Evolutionary conservation across 1,140 invertebrate genomes (phyloP), one percentile per base, ranked within the genome.

Genomic region (Zaprionus nigranus): DNA sequence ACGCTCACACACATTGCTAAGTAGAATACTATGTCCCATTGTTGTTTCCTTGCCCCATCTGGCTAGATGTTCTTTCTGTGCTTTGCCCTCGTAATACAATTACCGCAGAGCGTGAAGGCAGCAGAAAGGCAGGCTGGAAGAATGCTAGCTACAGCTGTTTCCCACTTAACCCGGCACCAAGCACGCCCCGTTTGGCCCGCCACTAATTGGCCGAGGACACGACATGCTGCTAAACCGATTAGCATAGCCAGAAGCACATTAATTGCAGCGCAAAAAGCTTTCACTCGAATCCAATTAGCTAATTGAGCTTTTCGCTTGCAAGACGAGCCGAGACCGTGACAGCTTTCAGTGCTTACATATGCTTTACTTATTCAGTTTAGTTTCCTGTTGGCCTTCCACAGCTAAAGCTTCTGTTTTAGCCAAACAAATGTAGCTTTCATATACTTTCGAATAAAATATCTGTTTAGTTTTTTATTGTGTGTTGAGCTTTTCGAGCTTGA

Each of bases 21-120:
- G 57, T 59, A 59, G 57, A 59, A 59, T 59, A 59, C 36, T 49
- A 28, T 64, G 61, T 64, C 60, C 34, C 30, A 5, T 30, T 30
- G 24, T 17, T 34, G 30, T 34, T 34, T 11, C 30, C 28, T 5
- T 17, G 17, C 60, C 54, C n/a, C 24, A 53, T 24, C 49, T 24
- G 12, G 24, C 17, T 28, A 17, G 28, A 17, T 51, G 46, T 51
- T 24, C 40, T 11, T 46, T 17, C 40, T 24, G 3, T 46, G 40
- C n/a, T 46, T 5, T 46, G 46, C 17, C 46, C 20, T 51, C 46
- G 20, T 51, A 51, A 51, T 51, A 51, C 46, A 51, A 51, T 51
- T 51, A 51, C 46, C 17, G 9, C n/a, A 15, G n/a, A 46, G n/a
- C n/a, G n/a, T n/a, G n/a, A 17, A 17, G 40, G 40, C 11, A 24